Evolutionary conservation across 2,888 invertebrate species (phyloP).

Genomic region (Unio delphinus): DNA sequence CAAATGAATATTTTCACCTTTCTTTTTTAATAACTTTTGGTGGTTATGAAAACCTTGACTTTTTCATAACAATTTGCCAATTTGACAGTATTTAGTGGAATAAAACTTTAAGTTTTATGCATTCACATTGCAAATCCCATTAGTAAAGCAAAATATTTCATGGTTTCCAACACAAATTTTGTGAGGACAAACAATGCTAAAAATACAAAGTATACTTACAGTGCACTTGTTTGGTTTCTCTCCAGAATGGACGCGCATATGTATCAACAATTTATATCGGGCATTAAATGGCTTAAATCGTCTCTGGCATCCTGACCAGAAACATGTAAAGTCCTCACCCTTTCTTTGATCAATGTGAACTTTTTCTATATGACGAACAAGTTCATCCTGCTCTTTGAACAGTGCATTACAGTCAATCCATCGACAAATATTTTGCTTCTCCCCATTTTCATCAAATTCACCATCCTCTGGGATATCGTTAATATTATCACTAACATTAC

Average conservation of each 20-base stretch:
- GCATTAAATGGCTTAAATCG: slow-evolving; percentile 70
- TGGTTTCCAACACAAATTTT: too few species aligned
- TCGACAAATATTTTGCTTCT: slow-evolving; percentile 60
- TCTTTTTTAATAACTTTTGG: too few species aligned
- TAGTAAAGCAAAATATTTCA: too few species aligned
- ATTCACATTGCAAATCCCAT: too few species aligned
- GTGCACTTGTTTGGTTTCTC: slow-evolving; percentile 72
- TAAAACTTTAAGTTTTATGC: too few species aligned
- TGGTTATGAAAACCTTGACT: too few species aligned
- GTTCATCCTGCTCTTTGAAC: slow-evolving; percentile 66
- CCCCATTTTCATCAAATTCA: slow-evolving; percentile 57
- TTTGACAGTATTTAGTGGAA: too few species aligned
- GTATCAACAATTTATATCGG: slow-evolving; percentile 70
- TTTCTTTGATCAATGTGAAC: slow-evolving; percentile 70
- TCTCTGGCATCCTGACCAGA: slow-evolving; percentile 69
- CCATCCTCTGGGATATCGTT: slow-evolving; percentile 27
- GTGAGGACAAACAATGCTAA: too few species aligned
- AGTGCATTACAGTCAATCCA: slow-evolving; percentile 69
- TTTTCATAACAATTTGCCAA: too few species aligned
- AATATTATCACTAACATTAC: slow-evolving; percentile 27
- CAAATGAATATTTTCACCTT: too few species aligned
- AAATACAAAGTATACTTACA: slow-evolving; percentile 50
- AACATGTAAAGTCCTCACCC: slow-evolving; percentile 71
- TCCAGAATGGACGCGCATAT: slow-evolving; percentile 71
- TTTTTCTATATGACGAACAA: slow-evolving; percentile 70